These are phyloP conservation scores for Euplexia lucipara DNA, from an alignment of 2,888 invertebrate species.

Conservation along the genomic window DNA sequence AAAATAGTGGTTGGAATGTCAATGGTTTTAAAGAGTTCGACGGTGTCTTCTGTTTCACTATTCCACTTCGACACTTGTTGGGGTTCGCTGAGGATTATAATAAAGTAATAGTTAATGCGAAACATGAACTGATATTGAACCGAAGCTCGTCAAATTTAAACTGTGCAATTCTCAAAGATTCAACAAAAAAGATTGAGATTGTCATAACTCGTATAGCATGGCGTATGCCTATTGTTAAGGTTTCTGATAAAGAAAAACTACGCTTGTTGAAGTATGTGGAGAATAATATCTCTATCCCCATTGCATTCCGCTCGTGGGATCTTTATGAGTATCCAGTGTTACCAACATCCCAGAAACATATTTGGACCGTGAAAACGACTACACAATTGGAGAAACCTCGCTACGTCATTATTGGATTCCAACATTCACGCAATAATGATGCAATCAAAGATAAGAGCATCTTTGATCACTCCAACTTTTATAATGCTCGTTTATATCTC, in stretches of 20 bases:
- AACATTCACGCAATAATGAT: conserved; percentile 10
- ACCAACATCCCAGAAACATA: conserved; percentile 67
- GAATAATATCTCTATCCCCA: conserved; percentile 67
- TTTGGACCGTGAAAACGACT: conserved; percentile 70
- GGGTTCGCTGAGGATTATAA: conserved; percentile 20
- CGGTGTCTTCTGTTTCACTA: conserved; percentile 11
- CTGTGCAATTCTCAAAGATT: not conserved
- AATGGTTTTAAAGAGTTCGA: conserved; percentile 28
- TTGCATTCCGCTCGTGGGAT: conserved; percentile 74
- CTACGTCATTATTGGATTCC: conserved; percentile 66
- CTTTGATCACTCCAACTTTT: not conserved
- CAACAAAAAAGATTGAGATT: not conserved
- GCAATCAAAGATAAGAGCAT: not conserved
- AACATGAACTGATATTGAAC: conserved; percentile 4
- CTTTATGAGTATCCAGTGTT: conserved; percentile 73
- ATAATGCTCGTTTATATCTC: conserved; percentile 3
- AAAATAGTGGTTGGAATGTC: conserved; percentile 28
- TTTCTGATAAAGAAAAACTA: conserved; percentile 44
- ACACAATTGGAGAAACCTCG: conserved; percentile 73
- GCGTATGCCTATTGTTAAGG: conserved; percentile 45
- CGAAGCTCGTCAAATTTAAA: not conserved
- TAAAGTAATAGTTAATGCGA: conserved; percentile 16
- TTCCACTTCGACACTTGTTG: conserved; percentile 17
- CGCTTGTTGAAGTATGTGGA: conserved; percentile 51
- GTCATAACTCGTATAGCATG: not conserved